Conservation (phyloP, 2,113 vertebrate species). For the Seriola quinqueradiata region DNA sequence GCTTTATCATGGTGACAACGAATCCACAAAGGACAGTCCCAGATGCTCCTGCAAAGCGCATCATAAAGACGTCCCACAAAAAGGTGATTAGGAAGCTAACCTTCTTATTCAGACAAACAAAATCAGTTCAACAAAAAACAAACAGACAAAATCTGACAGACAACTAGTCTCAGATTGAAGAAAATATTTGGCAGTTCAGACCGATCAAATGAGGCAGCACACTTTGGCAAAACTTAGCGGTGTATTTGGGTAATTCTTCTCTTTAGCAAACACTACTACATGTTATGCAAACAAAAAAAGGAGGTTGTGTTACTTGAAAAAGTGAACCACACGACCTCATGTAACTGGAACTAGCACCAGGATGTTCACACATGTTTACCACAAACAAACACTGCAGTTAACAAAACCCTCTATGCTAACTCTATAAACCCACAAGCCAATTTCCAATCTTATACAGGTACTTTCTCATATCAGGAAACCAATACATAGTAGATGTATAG, state of each 20-base stretch:
- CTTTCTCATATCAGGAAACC: not conserved
- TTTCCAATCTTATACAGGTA: not conserved
- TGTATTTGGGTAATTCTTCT: not conserved
- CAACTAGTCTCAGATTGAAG: not conserved
- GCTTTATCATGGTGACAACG: not conserved
- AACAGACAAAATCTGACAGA: not conserved
- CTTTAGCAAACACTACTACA: not conserved
- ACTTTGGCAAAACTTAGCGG: not conserved
- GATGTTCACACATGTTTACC: not conserved
- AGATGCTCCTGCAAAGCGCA: not conserved
- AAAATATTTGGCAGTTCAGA: not conserved
- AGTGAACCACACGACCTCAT: not conserved
- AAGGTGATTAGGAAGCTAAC: not conserved
- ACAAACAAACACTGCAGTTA: not conserved
- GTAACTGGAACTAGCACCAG: not conserved
- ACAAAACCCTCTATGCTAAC: not conserved
- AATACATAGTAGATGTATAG: not conserved
- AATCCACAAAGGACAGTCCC: not conserved
- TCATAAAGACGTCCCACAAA: not conserved
- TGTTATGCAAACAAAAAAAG: not conserved
- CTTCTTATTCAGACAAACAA: not conserved
- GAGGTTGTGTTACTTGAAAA: not conserved
- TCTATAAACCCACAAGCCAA: not conserved
- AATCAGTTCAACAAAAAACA: not conserved
- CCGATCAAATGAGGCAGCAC: not conserved